These are phyloP conservation scores for Syrista parreyssii DNA, from an alignment of 2,888 invertebrate species.

Conservation along the genomic window DNA sequence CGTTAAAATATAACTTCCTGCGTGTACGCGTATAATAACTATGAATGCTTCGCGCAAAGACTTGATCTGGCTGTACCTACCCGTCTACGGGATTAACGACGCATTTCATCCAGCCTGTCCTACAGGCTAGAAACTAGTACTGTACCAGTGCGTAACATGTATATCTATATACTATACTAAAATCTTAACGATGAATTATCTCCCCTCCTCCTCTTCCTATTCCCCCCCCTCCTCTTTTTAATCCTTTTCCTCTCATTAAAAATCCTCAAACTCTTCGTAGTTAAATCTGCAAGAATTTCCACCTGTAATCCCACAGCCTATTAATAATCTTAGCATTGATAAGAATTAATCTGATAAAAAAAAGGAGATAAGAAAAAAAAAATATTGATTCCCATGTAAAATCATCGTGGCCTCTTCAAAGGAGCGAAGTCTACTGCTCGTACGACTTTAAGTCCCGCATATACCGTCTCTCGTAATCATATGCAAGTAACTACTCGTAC, in stretches of 20 bases:
- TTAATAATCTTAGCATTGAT: not conserved
- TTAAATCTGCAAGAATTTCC: not conserved
- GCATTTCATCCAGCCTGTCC: constrained; percentile 29
- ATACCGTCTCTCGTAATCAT: not conserved
- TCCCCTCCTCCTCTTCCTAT: not conserved
- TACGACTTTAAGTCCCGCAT: not conserved
- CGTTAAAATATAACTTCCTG: constrained; percentile 54
- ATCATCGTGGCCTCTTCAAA: not conserved
- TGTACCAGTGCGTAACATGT: not conserved
- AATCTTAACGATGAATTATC: not conserved
- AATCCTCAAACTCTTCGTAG: not conserved
- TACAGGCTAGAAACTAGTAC: not conserved
- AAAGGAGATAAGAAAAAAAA: not conserved
- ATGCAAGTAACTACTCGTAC: not conserved
- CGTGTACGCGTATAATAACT: constrained; percentile 52
- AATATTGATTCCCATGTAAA: not conserved
- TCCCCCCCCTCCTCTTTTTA: not conserved
- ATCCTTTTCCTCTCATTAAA: not conserved
- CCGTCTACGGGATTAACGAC: constrained; percentile 34
- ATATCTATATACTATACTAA: not conserved
- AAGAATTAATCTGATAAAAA: not conserved
- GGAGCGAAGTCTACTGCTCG: not conserved
- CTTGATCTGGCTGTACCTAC: not conserved
- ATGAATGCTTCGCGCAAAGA: constrained; percentile 34
- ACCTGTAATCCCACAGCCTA: not conserved